Evolutionary conservation across 2,797 vertebrate genomes (phyloP), one percentile per base, ranked within the genome.

Genomic region (Pagetopsis macropterus): DNA sequence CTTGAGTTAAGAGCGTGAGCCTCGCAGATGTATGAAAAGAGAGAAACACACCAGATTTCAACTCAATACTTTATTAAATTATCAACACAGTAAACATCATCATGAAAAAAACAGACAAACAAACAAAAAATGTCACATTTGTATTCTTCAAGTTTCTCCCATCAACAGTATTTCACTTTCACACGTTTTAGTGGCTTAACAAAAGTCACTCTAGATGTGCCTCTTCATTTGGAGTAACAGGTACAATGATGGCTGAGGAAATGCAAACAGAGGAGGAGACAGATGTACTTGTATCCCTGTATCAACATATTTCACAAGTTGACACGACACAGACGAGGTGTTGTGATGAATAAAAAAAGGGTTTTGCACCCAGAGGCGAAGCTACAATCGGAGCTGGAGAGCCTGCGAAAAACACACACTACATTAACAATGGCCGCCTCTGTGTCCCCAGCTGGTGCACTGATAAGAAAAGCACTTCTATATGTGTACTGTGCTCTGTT

Each of bases 21-120:
- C 14, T 71, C 11, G 23, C 81, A 88, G 77, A 82, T 68, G 69
- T 6, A 9, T 3, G 13, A 45, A 43, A 16, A 27, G 23, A 55
- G 13, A 56, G 1, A 9, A 48, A 33, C 5, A 17, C 17, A 4
- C 0, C 8, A 23, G 33, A 74, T 76, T 85, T 87, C 69, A 85
- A 79, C 76, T 89, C 71, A 85, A 88, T 76, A 88, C 84, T 94
- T 94, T 95, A 95, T 94, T 94, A 92, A 92, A 94, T 94, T 89
- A 89, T 85, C 75, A 84, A 86, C 80, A 89, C 70, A 50, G 76
- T 85, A 85, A 89, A 91, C 85, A 56, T 84, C 77, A 70, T 87
- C 82, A 75, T 89, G 78, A 84, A 90, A 85, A 75, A 69, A 85
- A 70, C 59, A 65, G 75, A 70, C 71, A 60, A 81, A 83, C 17